These are phyloP conservation scores for Urocynchramus pylzowi DNA, from an alignment of 2,113 vertebrate genomes.

Conservation along the genomic window DNA sequence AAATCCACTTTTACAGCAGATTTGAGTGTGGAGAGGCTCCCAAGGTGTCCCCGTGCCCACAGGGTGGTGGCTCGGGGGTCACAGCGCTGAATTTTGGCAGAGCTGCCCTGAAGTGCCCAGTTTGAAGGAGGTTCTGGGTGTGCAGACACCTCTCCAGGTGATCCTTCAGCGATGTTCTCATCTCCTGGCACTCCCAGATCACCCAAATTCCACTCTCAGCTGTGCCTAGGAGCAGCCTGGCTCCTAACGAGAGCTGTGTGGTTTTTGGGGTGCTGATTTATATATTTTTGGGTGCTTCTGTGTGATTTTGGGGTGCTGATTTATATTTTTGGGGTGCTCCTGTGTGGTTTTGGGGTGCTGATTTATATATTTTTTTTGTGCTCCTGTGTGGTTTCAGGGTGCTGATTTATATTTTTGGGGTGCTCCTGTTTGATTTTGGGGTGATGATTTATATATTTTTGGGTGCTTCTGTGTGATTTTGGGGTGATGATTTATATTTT, in stretches of 20 bases:
- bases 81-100: fast-evolving
- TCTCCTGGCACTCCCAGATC: background rate
- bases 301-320: background rate
- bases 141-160: background rate
- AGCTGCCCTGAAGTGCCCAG: fast-evolving
- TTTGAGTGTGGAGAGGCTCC: background rate
- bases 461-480: fast-evolving
- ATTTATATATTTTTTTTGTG: too few species aligned
- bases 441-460: too few species aligned
- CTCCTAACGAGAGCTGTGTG: background rate
- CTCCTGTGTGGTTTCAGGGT: fast-evolving
- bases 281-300: too few species aligned
- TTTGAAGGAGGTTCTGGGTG: background rate
- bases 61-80: background rate
- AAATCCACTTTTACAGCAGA: too few species aligned
- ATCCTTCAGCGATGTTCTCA: background rate
- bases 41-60: background rate
- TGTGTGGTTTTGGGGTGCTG: fast-evolving
- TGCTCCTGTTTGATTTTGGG: background rate
- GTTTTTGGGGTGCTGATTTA: background rate
- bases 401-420: background rate
- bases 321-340: too few species aligned
- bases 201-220: background rate
- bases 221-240: background rate
- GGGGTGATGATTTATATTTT: background rate